Evolutionary conservation across 2,888 invertebrate species (phyloP).

Genomic region (Iphiclides podalirius): DNA sequence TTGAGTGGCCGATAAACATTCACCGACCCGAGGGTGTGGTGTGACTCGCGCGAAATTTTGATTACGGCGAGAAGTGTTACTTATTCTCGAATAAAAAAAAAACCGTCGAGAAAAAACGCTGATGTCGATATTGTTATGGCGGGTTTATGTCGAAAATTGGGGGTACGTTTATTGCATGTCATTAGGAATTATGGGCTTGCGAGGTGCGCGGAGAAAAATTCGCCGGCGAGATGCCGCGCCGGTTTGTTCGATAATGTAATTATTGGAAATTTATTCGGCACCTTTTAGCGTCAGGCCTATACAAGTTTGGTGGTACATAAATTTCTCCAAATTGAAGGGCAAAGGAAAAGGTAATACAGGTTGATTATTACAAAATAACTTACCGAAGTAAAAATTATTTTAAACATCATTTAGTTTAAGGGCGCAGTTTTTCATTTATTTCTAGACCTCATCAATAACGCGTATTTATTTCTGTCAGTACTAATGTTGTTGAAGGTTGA

Average conservation of each 20-base stretch:
- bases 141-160: constrained; percentile 79
- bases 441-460: too few relatives aligned
- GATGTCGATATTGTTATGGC: constrained; percentile 81
- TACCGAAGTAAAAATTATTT: too few relatives aligned
- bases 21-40: constrained; percentile 39
- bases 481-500: too few relatives aligned
- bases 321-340: not conserved
- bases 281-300: constrained; percentile 45
- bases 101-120: constrained; percentile 60
- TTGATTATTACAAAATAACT: too few relatives aligned
- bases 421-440: too few relatives aligned
- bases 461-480: too few relatives aligned
- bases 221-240: constrained; percentile 53
- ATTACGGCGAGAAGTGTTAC: constrained; percentile 76
- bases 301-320: constrained; percentile 23
- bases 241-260: constrained; percentile 74
- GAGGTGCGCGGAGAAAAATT: constrained; percentile 66
- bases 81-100: constrained; percentile 75
- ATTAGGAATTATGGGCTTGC: constrained; percentile 80
- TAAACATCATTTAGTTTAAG: too few relatives aligned
- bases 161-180: constrained; percentile 81
- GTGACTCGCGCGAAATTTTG: constrained; percentile 64
- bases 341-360: not conserved
- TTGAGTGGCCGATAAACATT: constrained; percentile 77
- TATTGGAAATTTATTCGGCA: constrained; percentile 75